Evolutionary conservation across 2,888 invertebrate genomes (phyloP).

Genomic region (Xanthia icteritia): DNA sequence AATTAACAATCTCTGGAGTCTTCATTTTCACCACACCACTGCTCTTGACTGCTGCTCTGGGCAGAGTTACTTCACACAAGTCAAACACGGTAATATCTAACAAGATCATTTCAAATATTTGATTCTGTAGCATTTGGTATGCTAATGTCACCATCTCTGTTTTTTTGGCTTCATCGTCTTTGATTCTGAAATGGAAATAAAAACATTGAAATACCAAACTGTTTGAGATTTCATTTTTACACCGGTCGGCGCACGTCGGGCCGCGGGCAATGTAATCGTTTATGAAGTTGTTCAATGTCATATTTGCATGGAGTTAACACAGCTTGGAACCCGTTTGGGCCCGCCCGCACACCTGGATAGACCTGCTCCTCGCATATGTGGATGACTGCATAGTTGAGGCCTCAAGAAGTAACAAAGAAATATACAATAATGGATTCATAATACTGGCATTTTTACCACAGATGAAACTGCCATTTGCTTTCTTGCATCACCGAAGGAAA

Average conservation of each 20-base stretch:
- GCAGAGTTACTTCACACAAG: slow-evolving; percentile 79
- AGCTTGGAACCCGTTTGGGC: too few relatives aligned
- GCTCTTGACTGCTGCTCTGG: slow-evolving; percentile 82
- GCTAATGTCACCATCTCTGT: slow-evolving; percentile 76
- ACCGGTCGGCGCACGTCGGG: too few relatives aligned
- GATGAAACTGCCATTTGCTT: background rate
- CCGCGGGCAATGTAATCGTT: too few relatives aligned
- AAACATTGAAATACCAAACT: background rate
- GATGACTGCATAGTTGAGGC: too few relatives aligned
- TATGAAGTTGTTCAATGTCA: too few relatives aligned
- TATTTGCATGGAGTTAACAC: too few relatives aligned
- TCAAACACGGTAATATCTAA: slow-evolving; percentile 82
- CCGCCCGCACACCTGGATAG: too few relatives aligned
- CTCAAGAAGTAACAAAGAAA: too few relatives aligned
- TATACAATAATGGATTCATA: too few relatives aligned
- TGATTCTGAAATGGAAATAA: slow-evolving; percentile 75
- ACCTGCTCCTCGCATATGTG: too few relatives aligned
- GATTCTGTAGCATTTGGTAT: slow-evolving; percentile 83
- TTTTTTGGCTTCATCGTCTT: slow-evolving; percentile 74
- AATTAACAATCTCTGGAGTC: slow-evolving; percentile 83
- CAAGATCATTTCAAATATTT: slow-evolving; percentile 78
- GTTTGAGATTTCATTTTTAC: too few relatives aligned
- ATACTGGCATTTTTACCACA: background rate
- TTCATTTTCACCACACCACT: slow-evolving; percentile 85
- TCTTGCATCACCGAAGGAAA: background rate